Base-by-base conservation (phyloP, 2,797 vertebrate species). In the Poecile montanus region DNA sequence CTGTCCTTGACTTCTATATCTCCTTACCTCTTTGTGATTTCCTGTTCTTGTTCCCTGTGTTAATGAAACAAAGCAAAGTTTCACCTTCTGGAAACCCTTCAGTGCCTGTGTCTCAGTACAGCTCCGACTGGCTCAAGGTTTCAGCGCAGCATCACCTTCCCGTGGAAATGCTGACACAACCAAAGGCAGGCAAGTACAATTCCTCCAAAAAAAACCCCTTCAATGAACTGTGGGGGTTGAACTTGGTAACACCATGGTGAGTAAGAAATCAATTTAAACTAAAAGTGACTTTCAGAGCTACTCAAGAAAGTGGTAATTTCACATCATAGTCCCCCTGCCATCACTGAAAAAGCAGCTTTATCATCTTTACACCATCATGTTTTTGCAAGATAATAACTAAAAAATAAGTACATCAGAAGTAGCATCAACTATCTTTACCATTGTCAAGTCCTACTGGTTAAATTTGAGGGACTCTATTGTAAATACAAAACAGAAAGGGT, bases 21-120 rank as follows among this genome's bases (percentile, higher is more conserved):
- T 30, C 65, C 82, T 76, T 32, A 56, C 30, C 7, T 67, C 40
- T 74, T 20, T 8, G 12, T 6, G 17, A 36, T 78, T 47, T 72
- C 76, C 51, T 78, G 13, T 7, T 58, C n/a, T 53, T 16, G n/a
- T 40, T 2, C 58, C 29, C 32, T 8, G 13, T 13, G 19, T 23
- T 62, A 56, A 48, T 45, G 62, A 51, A 63, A 71, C 19, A 51
- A 68, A 91, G 53, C 13, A 9, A 15, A 81, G 44, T 66, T 86
- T 85, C 86, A 94, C 84, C 63, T 91, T 87, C 51, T 51, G 63
- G 38, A 87, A 90, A 53, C 18, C n/a, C 51, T 91, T 78, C 60
- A 48, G 42, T 29, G 82, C 44, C 56, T 57, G 34, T 56, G 60
- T 25, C 79, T 71, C 78, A 30, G 3, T 7, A 25, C 7, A 22